Percentiles rank a stretch among this genome's conserved stretches.
Evolutionary conservation across 1,140 invertebrate genomes (phyloP).

Genomic region (Pseudachorutes palmiensis): DNA sequence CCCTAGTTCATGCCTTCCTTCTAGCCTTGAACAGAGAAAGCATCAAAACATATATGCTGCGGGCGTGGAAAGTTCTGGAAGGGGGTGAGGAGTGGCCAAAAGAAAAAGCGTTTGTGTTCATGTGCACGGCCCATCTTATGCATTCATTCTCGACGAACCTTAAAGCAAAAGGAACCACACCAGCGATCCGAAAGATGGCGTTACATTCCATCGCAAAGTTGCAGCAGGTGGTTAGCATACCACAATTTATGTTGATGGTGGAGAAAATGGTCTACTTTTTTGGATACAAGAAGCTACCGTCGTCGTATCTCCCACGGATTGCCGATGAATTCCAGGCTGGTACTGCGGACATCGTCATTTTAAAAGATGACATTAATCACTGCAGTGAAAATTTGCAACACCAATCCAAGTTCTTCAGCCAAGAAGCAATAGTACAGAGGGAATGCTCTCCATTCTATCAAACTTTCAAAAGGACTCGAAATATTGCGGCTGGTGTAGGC

Average conservation of each 20-base stretch:
- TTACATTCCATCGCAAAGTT: background rate
- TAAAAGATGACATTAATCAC: background rate
- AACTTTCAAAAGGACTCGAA: background rate
- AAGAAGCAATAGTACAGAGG: background rate
- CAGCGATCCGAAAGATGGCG: background rate
- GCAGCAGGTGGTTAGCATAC: background rate
- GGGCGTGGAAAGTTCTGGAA: background rate
- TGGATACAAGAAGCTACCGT: background rate
- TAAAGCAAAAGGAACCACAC: background rate
- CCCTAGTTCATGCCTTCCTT: background rate
- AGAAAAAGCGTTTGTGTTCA: background rate
- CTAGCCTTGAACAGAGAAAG: background rate
- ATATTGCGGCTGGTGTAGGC: background rate
- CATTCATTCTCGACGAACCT: background rate
- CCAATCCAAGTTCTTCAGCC: background rate
- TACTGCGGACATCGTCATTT: background rate
- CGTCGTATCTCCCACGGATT: background rate
- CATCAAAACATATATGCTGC: background rate
- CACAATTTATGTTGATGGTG: background rate
- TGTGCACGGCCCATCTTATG: background rate
- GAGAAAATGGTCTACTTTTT: background rate
- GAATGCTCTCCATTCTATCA: background rate
- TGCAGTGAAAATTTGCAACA: background rate
- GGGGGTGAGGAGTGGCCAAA: background rate
- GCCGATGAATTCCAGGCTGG: background rate